Conservation (phyloP, 2,113 vertebrate genomes). For the Strigops habroptila region DNA sequence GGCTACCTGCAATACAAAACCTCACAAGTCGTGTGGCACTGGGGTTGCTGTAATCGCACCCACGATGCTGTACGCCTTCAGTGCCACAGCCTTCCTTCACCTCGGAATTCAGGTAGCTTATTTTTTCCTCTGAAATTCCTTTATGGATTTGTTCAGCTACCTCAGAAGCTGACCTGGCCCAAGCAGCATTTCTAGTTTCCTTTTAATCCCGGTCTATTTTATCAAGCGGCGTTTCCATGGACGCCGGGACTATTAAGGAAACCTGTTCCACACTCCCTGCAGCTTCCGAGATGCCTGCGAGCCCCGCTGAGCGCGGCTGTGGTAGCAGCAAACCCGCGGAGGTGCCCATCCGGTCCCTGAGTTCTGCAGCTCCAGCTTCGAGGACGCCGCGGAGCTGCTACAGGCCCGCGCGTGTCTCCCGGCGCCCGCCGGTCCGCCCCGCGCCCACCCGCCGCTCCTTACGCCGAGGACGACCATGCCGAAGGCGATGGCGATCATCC, state of each 20-base stretch:
- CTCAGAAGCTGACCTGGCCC: not conserved
- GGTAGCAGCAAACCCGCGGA: not conserved
- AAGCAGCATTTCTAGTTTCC: rapidly evolving
- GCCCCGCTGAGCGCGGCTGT: not conserved
- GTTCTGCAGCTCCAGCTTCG: not conserved
- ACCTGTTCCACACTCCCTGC: not conserved
- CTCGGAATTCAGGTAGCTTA: rapidly evolving
- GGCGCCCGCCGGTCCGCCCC: not conserved
- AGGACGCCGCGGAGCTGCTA: not conserved
- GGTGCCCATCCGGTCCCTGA: rapidly evolving
- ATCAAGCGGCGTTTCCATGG: not conserved
- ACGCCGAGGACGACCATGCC: constrained; percentile 4
- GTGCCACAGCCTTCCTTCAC: rapidly evolving
- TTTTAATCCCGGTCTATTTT: rapidly evolving
- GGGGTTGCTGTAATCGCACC: rapidly evolving
- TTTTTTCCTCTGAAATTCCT: not conserved
- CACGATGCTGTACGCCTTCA: rapidly evolving
- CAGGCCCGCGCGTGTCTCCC: not conserved
- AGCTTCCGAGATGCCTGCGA: rapidly evolving
- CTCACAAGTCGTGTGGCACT: not conserved
- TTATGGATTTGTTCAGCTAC: rapidly evolving
- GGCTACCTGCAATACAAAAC: not conserved
- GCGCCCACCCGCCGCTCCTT: not conserved
- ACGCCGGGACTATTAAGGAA: rapidly evolving
- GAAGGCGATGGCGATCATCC: constrained; percentile 29